These are phyloP conservation scores for Drosophila littoralis DNA, from an alignment of 1,140 invertebrate species.

Conservation along the genomic window DNA sequence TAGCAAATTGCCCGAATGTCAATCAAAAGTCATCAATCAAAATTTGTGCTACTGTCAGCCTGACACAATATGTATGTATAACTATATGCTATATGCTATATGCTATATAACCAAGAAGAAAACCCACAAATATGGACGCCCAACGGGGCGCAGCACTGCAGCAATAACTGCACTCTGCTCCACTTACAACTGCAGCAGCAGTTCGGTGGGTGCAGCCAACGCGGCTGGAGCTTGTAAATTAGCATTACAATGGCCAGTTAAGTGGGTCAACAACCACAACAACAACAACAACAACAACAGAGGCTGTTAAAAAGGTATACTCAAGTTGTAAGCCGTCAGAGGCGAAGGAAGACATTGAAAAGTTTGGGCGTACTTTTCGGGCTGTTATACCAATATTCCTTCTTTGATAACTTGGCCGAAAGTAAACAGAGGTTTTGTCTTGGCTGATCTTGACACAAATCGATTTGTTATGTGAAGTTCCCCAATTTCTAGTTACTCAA, in stretches of 20 bases:
- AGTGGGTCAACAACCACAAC: constrained; percentile 60
- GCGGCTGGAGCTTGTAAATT: constrained; percentile 73
- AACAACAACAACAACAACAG: constrained; percentile 17
- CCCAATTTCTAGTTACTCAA: no score
- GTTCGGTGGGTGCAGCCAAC: constrained; percentile 60
- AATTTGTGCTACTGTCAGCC: constrained; percentile 77
- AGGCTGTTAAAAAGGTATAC: background rate
- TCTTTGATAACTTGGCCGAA: background rate
- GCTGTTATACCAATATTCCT: background rate
- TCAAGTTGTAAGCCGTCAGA: background rate
- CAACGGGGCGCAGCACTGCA: constrained; percentile 45
- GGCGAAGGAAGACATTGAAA: constrained; percentile 5
- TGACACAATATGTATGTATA: constrained; percentile 63
- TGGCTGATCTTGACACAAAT: background rate
- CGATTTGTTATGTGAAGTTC: no score
- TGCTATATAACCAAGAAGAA: constrained; percentile 50
- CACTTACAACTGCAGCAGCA: constrained; percentile 11
- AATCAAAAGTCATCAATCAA: constrained; percentile 79
- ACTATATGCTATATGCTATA: no score
- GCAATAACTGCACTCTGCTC: constrained; percentile 24
- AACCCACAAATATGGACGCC: constrained; percentile 4
- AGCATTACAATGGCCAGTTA: constrained; percentile 70
- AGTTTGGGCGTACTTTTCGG: background rate
- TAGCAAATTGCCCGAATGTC: constrained; percentile 81
- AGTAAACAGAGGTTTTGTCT: background rate